phyloP scores from a whole-genome alignment of 2,113 vertebrate genomes.

The Aptenodytes patagonicus region DNA sequence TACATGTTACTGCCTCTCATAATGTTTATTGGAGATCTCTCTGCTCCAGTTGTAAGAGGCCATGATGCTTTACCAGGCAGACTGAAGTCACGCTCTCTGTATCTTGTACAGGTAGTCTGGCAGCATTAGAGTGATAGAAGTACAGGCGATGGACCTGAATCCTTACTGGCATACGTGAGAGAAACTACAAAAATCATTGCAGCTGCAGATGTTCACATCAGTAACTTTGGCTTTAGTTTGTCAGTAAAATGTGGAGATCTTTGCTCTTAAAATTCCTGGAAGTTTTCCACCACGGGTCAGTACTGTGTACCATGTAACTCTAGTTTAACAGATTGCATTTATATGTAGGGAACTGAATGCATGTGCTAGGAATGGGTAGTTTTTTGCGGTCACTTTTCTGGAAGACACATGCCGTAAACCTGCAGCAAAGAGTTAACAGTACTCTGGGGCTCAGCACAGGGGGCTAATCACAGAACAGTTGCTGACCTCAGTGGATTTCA shows the following conservation, averaged over 20 bases:
- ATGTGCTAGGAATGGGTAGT: not conserved
- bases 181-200: not conserved
- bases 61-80: not conserved
- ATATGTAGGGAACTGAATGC: not conserved
- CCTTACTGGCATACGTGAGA: not conserved
- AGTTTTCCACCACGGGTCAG: not conserved
- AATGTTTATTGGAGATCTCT: not conserved
- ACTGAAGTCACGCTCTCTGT: not conserved
- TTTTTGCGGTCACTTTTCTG: not conserved
- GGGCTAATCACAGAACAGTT: not conserved
- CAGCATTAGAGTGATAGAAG: not conserved
- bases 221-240: not conserved
- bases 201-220: not conserved
- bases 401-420: not conserved
- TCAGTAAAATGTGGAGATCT: not conserved
- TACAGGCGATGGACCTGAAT: not conserved
- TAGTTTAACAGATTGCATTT: not conserved
- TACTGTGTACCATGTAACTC: not conserved
- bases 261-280: not conserved
- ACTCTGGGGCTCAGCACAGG: no score
- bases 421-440: not conserved
- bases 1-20: not conserved
- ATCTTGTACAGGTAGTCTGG: not conserved
- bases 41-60: not conserved
- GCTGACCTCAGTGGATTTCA: not conserved